Base-by-base conservation (phyloP, 2,113 vertebrate genomes). In the Notarius lentiginosus region DNA sequence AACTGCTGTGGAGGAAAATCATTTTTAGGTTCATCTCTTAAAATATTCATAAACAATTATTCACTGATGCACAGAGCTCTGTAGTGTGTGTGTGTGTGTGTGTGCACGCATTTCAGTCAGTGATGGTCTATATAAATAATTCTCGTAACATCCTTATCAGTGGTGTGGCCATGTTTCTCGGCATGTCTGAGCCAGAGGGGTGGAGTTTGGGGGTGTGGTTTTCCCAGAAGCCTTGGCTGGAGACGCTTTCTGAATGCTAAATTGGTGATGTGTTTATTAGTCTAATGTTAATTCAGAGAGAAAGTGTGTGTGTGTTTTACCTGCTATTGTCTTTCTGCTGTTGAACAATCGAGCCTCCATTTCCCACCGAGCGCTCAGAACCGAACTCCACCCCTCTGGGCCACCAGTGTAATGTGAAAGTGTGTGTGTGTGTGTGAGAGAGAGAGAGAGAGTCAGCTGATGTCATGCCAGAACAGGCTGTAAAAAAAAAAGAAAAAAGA, bases 281-380 rank as follows among this genome's bases (percentile, higher is more conserved):
- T n/a, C 20, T 17, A 47, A 3, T 47, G 34, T 73, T 73, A n/a
- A 76, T 24, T 51, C 47, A 51, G 70, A 22, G 70, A 4, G 4
- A 24, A 76, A 12, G 82, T 41, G n/a, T 72, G 49, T 84, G 63
- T 89, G 87, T 80, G 70, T 73, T 88, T 91, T 94, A 93, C 93
- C 92, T 92, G 90, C 91, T 92, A 92, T 95, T 95, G 94, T 94
- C 84, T 93, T 83, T 92, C 93, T 94, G 93, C 91, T 90, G 92
- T 86, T 86, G 90, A 94, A 95, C 94, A 94, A 94, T 94, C 81
- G 92, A 86, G 92, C 47, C 49, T 90, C 56, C 88, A 90, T 90
- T 93, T 91, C 88, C 84, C 80, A 92, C 89, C 49, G 81, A 88
- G 63, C 41, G 30, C 90, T 93, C 93, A 88, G 91, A 55, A 61